phyloP scores from a whole-genome alignment of 2,113 vertebrate genomes.

The Myocastor coypus region DNA sequence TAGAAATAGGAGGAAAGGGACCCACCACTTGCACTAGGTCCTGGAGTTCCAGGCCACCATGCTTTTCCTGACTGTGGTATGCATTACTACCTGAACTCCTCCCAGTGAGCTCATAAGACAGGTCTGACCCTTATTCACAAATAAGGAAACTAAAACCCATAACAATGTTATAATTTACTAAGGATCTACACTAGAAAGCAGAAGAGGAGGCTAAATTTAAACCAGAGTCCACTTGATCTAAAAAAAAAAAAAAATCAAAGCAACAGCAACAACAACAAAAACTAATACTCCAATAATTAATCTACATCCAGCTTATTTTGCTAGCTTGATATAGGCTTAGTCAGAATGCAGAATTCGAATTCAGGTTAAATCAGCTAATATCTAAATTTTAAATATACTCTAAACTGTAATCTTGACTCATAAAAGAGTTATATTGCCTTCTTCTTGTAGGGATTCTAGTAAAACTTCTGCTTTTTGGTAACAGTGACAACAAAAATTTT shows the following conservation, averaged over 20 bases:
- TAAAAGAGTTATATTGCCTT: slow-evolving; percentile 47
- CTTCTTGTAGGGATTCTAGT: slow-evolving; percentile 36
- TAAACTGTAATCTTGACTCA: not conserved
- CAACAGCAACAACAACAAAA: not conserved
- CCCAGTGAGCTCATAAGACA: not conserved
- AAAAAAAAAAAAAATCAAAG: not conserved
- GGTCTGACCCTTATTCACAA: not conserved
- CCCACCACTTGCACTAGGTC: not conserved
- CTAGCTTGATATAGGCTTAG: slow-evolving; percentile 21
- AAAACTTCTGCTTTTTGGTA: slow-evolving; percentile 50
- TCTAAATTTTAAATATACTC: slow-evolving; percentile 9
- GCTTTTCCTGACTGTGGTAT: not conserved
- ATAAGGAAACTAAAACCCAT: not conserved
- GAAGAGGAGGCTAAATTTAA: not conserved
- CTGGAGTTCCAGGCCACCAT: not conserved
- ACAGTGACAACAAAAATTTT: slow-evolving; percentile 41
- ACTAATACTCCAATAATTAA: not conserved
- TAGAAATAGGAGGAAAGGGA: not conserved
- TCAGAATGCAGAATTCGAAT: slow-evolving; percentile 20
- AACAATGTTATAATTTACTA: slow-evolving; percentile 1
- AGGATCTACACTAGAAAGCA: not conserved
- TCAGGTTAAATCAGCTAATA: slow-evolving; percentile 46
- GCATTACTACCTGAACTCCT: not conserved
- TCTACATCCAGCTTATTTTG: slow-evolving; percentile 7
- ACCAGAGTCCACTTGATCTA: not conserved